These are phyloP conservation scores for Melanotaenia maccullochi DNA, from an alignment of 2,797 vertebrate species.

Conservation along the genomic window DNA sequence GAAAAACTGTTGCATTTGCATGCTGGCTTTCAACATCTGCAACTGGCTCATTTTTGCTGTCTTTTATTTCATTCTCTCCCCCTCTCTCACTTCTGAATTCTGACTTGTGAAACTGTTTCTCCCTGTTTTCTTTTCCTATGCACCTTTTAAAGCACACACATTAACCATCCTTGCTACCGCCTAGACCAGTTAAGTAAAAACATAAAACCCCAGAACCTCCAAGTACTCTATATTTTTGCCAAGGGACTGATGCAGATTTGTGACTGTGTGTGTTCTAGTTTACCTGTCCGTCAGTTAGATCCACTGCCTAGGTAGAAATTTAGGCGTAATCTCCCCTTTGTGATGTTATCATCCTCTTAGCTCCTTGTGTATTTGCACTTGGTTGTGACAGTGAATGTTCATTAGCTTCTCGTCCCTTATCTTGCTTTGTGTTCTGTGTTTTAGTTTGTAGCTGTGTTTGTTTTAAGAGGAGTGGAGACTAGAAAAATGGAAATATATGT, in stretches of 20 bases:
- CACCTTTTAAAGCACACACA: constrained; percentile 99
- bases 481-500: not conserved
- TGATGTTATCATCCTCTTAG: constrained; percentile 78
- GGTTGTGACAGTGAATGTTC: constrained; percentile 84
- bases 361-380: constrained; percentile 87
- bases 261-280: constrained; percentile 37
- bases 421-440: constrained; percentile 74
- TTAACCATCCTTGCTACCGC: constrained; percentile 99
- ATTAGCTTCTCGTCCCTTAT: constrained; percentile 80
- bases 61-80: constrained; percentile 81
- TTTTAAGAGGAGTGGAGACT: constrained; percentile 27
- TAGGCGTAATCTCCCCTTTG: constrained; percentile 75
- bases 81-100: constrained; percentile 80
- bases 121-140: constrained; percentile 92
- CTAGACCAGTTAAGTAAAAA: constrained; percentile 99
- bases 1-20: constrained; percentile 75
- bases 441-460: constrained; percentile 38
- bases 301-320: constrained; percentile 72
- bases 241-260: constrained; percentile 47
- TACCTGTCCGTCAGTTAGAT: constrained; percentile 38
- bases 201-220: constrained; percentile 72
- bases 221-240: constrained; percentile 52
- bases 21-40: constrained; percentile 92
- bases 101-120: constrained; percentile 98
- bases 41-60: constrained; percentile 89